phyloP scores from a whole-genome alignment of 2,113 vertebrate genomes.

The Myrmecobius fasciatus region DNA sequence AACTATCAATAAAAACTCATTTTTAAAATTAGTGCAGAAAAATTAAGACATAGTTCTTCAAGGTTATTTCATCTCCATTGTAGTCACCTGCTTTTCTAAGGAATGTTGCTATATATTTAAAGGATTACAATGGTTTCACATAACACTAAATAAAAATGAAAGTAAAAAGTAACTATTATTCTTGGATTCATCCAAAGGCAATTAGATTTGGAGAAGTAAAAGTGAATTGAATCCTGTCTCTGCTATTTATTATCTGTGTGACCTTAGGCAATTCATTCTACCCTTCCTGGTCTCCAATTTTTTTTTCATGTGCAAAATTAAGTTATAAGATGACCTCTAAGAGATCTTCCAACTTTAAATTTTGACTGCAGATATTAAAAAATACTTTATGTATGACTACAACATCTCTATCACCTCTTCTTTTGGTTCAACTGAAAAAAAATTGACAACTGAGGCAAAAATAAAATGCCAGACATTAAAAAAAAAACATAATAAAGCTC shows the following conservation, averaged over 20 bases:
- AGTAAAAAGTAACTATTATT: not conserved
- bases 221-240: not conserved
- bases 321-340: not conserved
- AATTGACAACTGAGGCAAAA: conserved; percentile 70
- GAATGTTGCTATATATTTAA: not conserved
- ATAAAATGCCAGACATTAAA: conserved; percentile 63
- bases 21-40: not conserved
- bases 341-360: not conserved
- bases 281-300: not conserved
- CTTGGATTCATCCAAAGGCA: conserved; percentile 19
- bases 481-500: conserved; percentile 73
- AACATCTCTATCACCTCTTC: not conserved
- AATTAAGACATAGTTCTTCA: not conserved
- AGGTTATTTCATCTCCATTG: not conserved
- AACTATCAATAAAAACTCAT: not conserved
- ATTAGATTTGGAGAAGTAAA: conserved; percentile 17
- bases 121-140: not conserved
- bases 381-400: conserved; percentile 20
- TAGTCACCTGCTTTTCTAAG: not conserved
- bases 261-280: not conserved
- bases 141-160: not conserved
- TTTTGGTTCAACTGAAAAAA: conserved; percentile 17
- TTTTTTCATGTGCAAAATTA: not conserved
- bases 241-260: not conserved
- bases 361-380: not conserved